Conservation (phyloP, 2,113 vertebrate genomes). For the Laticauda laticaudata region DNA sequence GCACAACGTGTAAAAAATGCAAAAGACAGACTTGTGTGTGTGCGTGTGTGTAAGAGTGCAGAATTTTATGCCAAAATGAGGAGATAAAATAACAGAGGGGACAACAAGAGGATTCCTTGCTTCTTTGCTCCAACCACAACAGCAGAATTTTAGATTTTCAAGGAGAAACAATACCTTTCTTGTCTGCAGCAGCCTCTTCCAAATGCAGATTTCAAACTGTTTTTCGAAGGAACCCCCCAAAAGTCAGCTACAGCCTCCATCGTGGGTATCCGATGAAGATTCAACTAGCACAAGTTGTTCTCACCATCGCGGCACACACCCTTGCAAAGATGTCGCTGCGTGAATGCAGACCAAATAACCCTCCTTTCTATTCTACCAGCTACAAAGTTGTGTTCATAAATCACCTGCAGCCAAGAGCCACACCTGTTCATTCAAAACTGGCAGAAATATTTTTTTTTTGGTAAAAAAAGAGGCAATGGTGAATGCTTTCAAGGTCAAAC, state of each 20-base stretch:
- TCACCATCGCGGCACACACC: background rate
- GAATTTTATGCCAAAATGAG: background rate
- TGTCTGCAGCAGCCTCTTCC: background rate
- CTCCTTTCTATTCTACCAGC: background rate
- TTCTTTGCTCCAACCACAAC: background rate
- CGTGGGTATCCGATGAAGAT: background rate
- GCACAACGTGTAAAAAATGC: background rate
- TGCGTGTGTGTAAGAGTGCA: background rate
- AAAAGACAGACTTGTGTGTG: background rate
- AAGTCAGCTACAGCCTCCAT: background rate
- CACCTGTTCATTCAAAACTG: background rate
- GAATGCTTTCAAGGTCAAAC: background rate
- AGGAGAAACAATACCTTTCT: background rate
- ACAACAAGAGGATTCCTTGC: background rate
- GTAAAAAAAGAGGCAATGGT: background rate
- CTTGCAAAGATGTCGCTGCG: background rate
- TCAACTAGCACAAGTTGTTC: background rate
- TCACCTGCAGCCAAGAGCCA: background rate
- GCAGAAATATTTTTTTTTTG: background rate
- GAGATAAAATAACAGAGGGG: background rate
- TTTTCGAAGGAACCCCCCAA: background rate
- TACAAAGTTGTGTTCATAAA: background rate
- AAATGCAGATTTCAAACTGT: background rate
- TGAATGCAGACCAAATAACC: background rate
- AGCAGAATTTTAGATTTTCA: background rate